These are phyloP conservation scores for Coptotermes formosanus DNA, from an alignment of 1,140 invertebrate species.

Conservation along the genomic window DNA sequence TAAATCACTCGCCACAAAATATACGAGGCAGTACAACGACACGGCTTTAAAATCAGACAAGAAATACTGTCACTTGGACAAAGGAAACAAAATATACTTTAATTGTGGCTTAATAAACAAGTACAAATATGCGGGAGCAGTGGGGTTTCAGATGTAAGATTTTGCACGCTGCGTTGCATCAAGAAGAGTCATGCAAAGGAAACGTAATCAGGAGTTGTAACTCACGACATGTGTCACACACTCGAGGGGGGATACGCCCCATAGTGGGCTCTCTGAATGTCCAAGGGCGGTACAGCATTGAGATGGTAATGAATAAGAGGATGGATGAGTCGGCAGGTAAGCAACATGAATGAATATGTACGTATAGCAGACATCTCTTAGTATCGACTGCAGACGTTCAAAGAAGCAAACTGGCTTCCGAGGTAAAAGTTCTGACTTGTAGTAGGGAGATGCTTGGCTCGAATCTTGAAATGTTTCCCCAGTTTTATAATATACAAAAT, in stretches of 20 bases:
- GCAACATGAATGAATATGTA: too few relatives aligned
- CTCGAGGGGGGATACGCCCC: not conserved
- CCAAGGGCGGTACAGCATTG: too few relatives aligned
- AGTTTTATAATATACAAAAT: too few relatives aligned
- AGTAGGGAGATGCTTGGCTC: too few relatives aligned
- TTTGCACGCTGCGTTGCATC: not conserved
- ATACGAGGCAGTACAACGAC: not conserved
- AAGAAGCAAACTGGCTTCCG: too few relatives aligned
- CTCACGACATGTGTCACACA: not conserved
- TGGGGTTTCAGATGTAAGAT: not conserved
- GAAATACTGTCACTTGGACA: conserved; percentile 8
- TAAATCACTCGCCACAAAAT: not conserved
- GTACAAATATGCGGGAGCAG: not conserved
- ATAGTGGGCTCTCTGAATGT: too few relatives aligned
- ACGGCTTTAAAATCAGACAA: not conserved
- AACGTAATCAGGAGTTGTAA: not conserved
- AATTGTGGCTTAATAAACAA: not conserved
- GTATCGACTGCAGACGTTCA: too few relatives aligned
- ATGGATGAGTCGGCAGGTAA: too few relatives aligned
- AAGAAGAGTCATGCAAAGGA: not conserved
- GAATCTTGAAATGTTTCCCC: too few relatives aligned
- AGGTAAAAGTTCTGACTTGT: too few relatives aligned
- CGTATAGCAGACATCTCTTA: too few relatives aligned
- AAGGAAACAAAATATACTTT: not conserved
- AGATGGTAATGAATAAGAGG: too few relatives aligned